phyloP scores from a whole-genome alignment of 1,140 invertebrate species.

The Nasonia vitripennis region DNA sequence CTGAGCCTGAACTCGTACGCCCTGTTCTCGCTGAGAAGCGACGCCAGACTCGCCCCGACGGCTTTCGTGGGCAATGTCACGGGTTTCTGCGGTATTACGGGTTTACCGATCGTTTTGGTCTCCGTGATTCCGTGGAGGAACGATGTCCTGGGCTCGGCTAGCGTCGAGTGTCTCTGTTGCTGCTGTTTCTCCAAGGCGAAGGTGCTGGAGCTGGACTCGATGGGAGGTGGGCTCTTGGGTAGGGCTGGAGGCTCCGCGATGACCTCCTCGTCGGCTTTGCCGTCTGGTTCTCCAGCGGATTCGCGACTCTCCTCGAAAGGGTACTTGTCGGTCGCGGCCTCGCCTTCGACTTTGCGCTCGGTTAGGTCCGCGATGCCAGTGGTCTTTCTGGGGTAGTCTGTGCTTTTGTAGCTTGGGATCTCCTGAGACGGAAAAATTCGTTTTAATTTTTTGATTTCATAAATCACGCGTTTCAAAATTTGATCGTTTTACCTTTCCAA shows the following conservation, averaged over 20 bases:
- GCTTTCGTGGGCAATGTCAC: conserved; percentile 50
- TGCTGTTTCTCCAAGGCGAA: neutral
- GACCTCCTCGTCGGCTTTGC: conserved; percentile 85
- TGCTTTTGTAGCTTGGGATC: conserved; percentile 4
- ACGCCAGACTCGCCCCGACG: conserved; percentile 39
- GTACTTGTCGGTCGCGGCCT: conserved; percentile 49
- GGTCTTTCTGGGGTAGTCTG: neutral
- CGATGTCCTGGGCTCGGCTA: conserved; percentile 79
- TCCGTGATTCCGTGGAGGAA: conserved; percentile 80
- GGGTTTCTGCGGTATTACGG: conserved; percentile 66
- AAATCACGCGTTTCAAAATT: neutral
- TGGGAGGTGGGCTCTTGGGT: conserved; percentile 79
- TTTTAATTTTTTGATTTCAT: neutral
- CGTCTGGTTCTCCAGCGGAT: conserved; percentile 87
- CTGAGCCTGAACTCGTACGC: conserved; percentile 44
- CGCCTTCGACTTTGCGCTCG: conserved; percentile 63
- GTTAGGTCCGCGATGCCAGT: neutral
- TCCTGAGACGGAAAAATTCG: neutral
- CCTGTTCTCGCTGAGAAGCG: conserved; percentile 46
- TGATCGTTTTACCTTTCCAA: conserved; percentile 21
- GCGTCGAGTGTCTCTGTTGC: conserved; percentile 68
- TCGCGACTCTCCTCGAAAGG: conserved; percentile 80
- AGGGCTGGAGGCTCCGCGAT: conserved; percentile 80
- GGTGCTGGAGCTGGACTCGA: conserved; percentile 37
- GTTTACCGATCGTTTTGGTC: conserved; percentile 56